Base-by-base conservation (phyloP, 2,113 vertebrate species). In the Oryctolagus cuniculus region DNA sequence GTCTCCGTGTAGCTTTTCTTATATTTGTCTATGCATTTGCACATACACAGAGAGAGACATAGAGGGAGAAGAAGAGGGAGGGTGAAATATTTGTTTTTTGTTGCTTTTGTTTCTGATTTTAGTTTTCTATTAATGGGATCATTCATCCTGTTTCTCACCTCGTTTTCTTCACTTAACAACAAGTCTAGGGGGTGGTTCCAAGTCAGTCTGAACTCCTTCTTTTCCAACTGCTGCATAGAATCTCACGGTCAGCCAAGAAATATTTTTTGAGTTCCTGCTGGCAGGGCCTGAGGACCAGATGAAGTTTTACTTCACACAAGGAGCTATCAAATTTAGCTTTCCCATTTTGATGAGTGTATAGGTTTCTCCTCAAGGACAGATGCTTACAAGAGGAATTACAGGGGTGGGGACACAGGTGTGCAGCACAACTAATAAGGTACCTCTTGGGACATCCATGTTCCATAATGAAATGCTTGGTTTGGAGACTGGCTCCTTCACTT, bases 341-440 rank as follows among this genome's bases (percentile, higher is more conserved):
- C 38, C 24, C 11, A 11, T 70, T 75, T 70, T 95, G 75, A 70
- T 83, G 51, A 96, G 63, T 34, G 6, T 51, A n/a, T 74, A 79
- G 38, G 17, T 82, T 94, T 58, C 67, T 24, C 49, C 38, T 70
- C n/a, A 91, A 91, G 89, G 75, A 79, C 21, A 78, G 75, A 69
- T 88, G 29, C n/a, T 86, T 78, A 74, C 16, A 61, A 58, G 58
- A 89, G 72, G 88, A 94, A 77, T 91, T 78, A 91, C 53, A 44
- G 51, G 70, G 29, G 55, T 44, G 44, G 44, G 44, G 44, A 44
- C 44, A 17, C 55, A 58, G 55, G 17, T 58, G 55, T 58, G 55
- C 3, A 58, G 55, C 55, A 58, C 55, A 58, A 17, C 55, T 13
- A 17, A 13, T 58, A 58, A 58, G 55, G 12, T 58, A 58, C 55